Percentiles rank a stretch among this genome's conserved stretches.
Conservation (phyloP, 2,888 invertebrate species). For the Periphyllus acericola region DNA sequence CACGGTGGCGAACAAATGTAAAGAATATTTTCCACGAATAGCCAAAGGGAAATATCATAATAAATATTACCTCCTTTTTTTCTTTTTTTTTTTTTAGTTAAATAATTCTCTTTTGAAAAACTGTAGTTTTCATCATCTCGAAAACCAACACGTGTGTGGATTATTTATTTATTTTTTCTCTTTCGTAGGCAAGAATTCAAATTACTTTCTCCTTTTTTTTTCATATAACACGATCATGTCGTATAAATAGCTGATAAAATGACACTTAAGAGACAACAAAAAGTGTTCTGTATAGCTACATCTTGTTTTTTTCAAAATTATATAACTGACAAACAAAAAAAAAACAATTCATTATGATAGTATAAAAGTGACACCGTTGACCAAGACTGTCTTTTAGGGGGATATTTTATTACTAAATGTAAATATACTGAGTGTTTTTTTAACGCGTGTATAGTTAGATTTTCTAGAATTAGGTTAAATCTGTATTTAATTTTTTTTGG, state of each 20-base stretch:
- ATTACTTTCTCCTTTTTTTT: background rate
- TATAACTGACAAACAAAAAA: background rate
- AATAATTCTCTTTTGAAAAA: background rate
- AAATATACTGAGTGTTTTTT: background rate
- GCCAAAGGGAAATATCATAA: background rate
- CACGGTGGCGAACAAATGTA: background rate
- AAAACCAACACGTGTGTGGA: background rate
- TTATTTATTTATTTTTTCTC: background rate
- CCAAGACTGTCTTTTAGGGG: no score
- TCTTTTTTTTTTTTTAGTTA: background rate
- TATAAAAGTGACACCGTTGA: background rate
- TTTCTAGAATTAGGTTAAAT: no score
- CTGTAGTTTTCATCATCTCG: background rate
- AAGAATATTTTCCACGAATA: background rate
- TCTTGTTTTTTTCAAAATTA: background rate
- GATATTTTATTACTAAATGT: background rate
- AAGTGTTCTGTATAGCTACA: background rate
- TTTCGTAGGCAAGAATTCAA: background rate
- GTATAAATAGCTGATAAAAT: background rate
- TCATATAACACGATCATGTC: background rate
- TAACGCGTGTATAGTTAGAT: background rate
- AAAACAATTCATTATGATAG: no score
- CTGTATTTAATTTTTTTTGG: no score
- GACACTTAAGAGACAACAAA: background rate
- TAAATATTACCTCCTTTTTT: background rate